Evolutionary conservation across 2,113 vertebrate species (phyloP).

Genomic region (Gymnarchus niloticus): DNA sequence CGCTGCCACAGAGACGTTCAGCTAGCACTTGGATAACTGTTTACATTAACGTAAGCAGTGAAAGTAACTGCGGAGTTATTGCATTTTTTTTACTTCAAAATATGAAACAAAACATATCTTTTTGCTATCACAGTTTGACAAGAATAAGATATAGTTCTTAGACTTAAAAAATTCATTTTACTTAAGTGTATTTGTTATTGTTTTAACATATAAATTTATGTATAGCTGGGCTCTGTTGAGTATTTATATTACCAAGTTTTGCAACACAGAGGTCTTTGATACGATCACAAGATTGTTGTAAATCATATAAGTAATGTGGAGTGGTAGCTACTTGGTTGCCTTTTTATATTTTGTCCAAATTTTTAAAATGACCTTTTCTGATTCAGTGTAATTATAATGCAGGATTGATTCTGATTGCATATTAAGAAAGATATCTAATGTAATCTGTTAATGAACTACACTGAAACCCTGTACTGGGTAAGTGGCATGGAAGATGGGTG

Average conservation of each 20-base stretch:
- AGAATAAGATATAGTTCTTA: too few species aligned
- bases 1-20: background rate
- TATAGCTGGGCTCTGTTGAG: too few species aligned
- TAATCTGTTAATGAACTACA: background rate
- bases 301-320: too few species aligned
- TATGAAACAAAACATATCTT: too few species aligned
- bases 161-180: background rate
- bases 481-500: background rate
- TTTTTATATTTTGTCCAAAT: background rate
- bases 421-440: background rate
- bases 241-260: too few species aligned
- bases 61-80: background rate
- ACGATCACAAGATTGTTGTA: too few species aligned
- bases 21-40: background rate
- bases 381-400: background rate
- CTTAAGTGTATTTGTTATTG: background rate
- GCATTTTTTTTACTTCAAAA: too few species aligned
- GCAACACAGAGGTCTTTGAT: too few species aligned
- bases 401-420: background rate
- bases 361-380: background rate
- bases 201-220: too few species aligned
- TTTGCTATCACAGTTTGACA: too few species aligned
- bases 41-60: background rate
- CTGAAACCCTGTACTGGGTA: background rate
- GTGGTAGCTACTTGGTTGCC: too few species aligned